Evolutionary conservation across 2,888 invertebrate genomes (phyloP).

Genomic region (Ophonus ardosiacus): DNA sequence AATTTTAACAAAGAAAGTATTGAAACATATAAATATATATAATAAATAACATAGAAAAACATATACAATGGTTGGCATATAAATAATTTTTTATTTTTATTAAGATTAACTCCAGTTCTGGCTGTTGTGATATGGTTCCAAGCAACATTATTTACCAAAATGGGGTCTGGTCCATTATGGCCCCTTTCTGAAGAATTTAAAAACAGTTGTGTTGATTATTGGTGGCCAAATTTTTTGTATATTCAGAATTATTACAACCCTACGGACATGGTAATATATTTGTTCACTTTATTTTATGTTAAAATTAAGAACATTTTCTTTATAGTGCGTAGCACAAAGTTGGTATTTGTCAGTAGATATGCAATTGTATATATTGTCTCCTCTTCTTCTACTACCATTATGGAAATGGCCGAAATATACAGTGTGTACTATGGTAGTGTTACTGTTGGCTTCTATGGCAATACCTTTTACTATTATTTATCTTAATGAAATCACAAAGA

Average conservation of each 20-base stretch:
- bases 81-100: too few relatives aligned
- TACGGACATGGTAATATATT: slow-evolving; percentile 67
- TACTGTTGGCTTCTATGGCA: slow-evolving; percentile 32
- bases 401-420: slow-evolving; percentile 68
- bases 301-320: slow-evolving; percentile 3
- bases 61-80: too few relatives aligned
- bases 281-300: too few relatives aligned
- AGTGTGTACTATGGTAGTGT: background rate
- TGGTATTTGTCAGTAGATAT: slow-evolving; percentile 67
- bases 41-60: too few relatives aligned
- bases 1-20: background rate
- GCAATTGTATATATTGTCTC: slow-evolving; percentile 66
- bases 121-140: slow-evolving; percentile 74
- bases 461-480: slow-evolving; percentile 30
- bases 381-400: slow-evolving; percentile 65
- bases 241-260: slow-evolving; percentile 72
- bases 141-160: slow-evolving; percentile 74
- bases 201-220: slow-evolving; percentile 70
- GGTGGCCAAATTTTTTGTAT: slow-evolving; percentile 74
- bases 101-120: slow-evolving; percentile 76
- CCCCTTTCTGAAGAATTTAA: slow-evolving; percentile 54
- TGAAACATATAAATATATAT: too few relatives aligned
- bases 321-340: slow-evolving; percentile 68
- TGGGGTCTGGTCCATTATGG: slow-evolving; percentile 77
- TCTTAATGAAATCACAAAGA: slow-evolving; percentile 1